phyloP scores from a whole-genome alignment of 2,888 invertebrate genomes.

The Heliconius charithonia region DNA sequence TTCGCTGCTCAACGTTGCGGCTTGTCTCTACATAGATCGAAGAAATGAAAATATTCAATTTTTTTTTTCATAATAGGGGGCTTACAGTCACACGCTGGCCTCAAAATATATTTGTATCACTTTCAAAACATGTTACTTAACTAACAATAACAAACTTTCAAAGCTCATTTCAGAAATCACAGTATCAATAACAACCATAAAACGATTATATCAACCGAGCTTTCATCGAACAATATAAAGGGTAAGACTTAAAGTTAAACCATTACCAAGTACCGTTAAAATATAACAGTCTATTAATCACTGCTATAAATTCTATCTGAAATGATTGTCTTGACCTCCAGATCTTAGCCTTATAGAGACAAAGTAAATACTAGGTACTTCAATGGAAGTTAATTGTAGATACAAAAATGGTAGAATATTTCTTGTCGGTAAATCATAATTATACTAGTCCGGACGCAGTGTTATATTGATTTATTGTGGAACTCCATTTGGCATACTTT shows the following conservation, averaged over 20 bases:
- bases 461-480: slow-evolving; percentile 41
- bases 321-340: slow-evolving; percentile 39
- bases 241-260: background rate
- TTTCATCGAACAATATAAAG: slow-evolving; percentile 21
- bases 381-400: slow-evolving; percentile 39
- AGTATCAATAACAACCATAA: background rate
- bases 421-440: slow-evolving; percentile 42
- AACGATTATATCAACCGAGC: background rate
- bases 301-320: slow-evolving; percentile 29
- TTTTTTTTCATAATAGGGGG: too few species aligned
- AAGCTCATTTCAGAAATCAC: background rate
- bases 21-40: too few species aligned
- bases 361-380: slow-evolving; percentile 33
- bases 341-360: slow-evolving; percentile 38
- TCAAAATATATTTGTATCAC: too few species aligned
- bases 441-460: slow-evolving; percentile 33
- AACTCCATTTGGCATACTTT: slow-evolving; percentile 36
- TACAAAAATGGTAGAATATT: slow-evolving; percentile 37
- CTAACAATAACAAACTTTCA: background rate
- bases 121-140: too few species aligned
- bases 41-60: too few species aligned
- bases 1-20: too few species aligned
- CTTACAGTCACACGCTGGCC: too few species aligned
- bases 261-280: slow-evolving; percentile 18
- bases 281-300: slow-evolving; percentile 30